A percentile compares a stretch with the other conserved stretches of the same genome.
phyloP scores from a whole-genome alignment of 2,888 invertebrate species.

The Miltochrista miniata region DNA sequence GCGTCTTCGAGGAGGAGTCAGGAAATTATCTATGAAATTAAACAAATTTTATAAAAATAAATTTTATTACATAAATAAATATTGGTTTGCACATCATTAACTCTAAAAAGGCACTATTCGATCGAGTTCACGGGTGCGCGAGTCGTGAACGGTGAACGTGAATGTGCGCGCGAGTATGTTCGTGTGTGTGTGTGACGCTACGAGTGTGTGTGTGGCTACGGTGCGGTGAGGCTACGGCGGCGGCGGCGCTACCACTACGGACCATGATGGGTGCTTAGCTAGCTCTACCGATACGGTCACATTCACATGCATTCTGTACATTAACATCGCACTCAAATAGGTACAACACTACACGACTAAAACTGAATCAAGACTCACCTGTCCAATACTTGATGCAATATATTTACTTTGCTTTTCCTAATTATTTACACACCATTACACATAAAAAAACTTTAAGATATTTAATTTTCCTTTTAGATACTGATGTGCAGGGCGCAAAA shows the following conservation, averaged over 20 bases:
- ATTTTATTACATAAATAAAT: constrained; percentile 20
- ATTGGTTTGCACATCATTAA: constrained; percentile 1
- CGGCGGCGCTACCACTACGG: constrained; percentile 1
- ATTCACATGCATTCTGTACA: constrained; percentile 2
- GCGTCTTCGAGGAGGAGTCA: neutral
- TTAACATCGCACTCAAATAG: neutral
- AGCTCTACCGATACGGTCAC: constrained; percentile 1
- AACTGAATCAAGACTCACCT: neutral
- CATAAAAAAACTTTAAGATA: no score
- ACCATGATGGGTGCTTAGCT: neutral
- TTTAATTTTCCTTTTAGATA: no score
- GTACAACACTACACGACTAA: neutral
- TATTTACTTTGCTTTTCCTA: no score
- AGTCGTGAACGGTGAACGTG: constrained; percentile 1
- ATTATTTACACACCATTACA: no score
- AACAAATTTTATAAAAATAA: constrained; percentile 8
- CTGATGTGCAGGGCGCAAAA: no score
- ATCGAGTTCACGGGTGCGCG: constrained; percentile 8
- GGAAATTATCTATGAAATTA: constrained; percentile 5
- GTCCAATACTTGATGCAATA: neutral
- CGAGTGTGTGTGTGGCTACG: constrained; percentile 7
- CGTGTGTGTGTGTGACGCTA: constrained; percentile 15
- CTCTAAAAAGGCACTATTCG: constrained; percentile 2
- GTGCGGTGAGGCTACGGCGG: neutral
- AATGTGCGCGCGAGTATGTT: constrained; percentile 8